A percentile compares a stretch with the other conserved stretches of the same genome.
These are phyloP conservation scores for Parambassis ranga DNA, from an alignment of 2,797 vertebrate species.

Conservation along the genomic window DNA sequence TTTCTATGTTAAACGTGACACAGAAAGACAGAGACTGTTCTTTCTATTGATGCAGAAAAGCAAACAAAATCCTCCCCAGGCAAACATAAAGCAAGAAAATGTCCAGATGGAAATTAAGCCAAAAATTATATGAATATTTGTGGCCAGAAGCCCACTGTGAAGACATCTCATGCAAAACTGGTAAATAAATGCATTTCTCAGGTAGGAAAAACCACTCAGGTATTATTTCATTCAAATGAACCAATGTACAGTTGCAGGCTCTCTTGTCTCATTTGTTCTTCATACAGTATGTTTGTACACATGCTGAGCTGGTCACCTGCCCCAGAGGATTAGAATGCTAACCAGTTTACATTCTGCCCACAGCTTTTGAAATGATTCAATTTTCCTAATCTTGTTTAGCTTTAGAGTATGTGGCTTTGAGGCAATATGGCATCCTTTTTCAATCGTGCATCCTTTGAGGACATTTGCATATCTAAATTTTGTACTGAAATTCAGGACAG, in stretches of 20 bases:
- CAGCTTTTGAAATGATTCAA: constrained; percentile 86
- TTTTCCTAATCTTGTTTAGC: constrained; percentile 89
- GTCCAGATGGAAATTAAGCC: constrained; percentile 58
- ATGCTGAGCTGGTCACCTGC: constrained; percentile 78
- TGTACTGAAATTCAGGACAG: constrained; percentile 77
- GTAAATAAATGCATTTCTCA: constrained; percentile 60
- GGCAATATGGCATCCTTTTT: constrained; percentile 81
- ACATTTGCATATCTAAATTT: constrained; percentile 84
- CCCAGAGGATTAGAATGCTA: constrained; percentile 80
- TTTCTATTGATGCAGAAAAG: constrained; percentile 41
- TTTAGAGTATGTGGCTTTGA: constrained; percentile 84
- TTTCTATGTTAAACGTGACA: neutral
- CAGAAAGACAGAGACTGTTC: neutral
- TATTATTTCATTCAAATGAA: constrained; percentile 69
- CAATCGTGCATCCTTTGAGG: constrained; percentile 76
- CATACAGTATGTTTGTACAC: constrained; percentile 72
- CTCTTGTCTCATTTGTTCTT: constrained; percentile 63
- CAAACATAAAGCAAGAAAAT: constrained; percentile 63
- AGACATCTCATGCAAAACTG: constrained; percentile 51
- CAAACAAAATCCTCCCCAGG: constrained; percentile 47
- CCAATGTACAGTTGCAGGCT: constrained; percentile 46
- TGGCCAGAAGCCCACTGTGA: constrained; percentile 42
- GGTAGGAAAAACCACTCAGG: constrained; percentile 45
- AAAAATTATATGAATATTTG: constrained; percentile 52
- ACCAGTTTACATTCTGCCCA: constrained; percentile 85